Base-by-base conservation (phyloP, 1,140 invertebrate genomes). In the Mesaphorura yosii region DNA sequence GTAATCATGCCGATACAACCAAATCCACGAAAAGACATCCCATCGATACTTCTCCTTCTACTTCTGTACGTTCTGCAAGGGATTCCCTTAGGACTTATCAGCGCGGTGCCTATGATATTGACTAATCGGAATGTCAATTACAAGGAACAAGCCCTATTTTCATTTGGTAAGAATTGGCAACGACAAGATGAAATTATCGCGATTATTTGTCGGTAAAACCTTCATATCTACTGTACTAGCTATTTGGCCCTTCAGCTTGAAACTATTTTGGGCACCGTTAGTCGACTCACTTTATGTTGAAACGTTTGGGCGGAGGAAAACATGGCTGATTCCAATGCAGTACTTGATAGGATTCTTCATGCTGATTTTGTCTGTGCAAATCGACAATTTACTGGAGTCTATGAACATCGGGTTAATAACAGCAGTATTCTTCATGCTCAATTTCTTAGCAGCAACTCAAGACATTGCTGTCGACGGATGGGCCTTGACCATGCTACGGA, bases 391-490 rank as follows among this genome's bases (percentile, higher is more conserved):
- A 79, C 68, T 95, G 22, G 86, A 85, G 12, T 72, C 77, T 10
- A 59, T 66, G 22, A 63, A 62, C 20, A 40, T 63, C 12, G 40
- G 41, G 4, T 23, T 54, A 22, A 57, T 63, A 26, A 63, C 61
- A 14, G 46, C 38, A 22, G 75, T 90, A 44, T 99, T 98, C 73
- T 88, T 98, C 66, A 73, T 78, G 47, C 73, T 98, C 1, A 97
- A 96, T 65, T 95, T 98, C 64, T 73, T 99, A 46, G 94, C 93
- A 14, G 94, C 96, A 1, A 98, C 94, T 22, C 96, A 99, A 74
- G 96, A 99, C 71, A 98, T 99, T 67, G 94, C 93, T 49, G 94
- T 99, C 1, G 96, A 99, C 78, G 96, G 96, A 2, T 99, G 96
- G 96, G 95, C 95, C 1, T 72, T 99, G 1, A 98, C 95, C 2